A percentile compares a stretch with the other conserved stretches of the same genome.
Evolutionary conservation across 2,888 invertebrate species (phyloP).

Genomic region (Cacoxenus indagator): DNA sequence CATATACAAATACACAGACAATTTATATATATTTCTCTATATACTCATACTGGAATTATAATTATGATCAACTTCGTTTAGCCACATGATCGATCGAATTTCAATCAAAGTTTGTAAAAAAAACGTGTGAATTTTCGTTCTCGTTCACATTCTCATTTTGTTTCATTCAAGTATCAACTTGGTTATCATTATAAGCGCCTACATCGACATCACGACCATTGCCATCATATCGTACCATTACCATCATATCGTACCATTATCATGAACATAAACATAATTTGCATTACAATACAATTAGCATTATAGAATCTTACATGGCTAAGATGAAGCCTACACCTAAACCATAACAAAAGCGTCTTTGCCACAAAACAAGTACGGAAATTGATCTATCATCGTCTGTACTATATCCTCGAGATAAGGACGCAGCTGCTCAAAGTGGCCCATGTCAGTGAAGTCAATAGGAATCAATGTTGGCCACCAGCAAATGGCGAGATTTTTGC

Average conservation of each 20-base stretch:
- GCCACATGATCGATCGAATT: neutral
- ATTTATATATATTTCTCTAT: slow-evolving; percentile 23
- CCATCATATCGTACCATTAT: no score
- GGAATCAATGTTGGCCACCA: slow-evolving; percentile 99
- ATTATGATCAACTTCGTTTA: slow-evolving; percentile 45
- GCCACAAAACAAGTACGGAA: slow-evolving; percentile 94
- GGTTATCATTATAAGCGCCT: no score
- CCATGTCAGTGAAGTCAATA: slow-evolving; percentile 94
- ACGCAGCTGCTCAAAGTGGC: slow-evolving; percentile 92
- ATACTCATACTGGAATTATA: slow-evolving; percentile 30
- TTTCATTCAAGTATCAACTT: neutral
- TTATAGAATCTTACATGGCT: neutral
- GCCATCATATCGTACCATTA: no score
- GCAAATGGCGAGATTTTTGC: slow-evolving; percentile 96
- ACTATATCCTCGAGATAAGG: slow-evolving; percentile 95
- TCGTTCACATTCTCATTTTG: neutral
- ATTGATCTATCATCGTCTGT: slow-evolving; percentile 97
- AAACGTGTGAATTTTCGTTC: neutral
- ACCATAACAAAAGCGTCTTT: slow-evolving; percentile 97
- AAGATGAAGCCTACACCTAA: slow-evolving; percentile 70
- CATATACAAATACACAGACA: slow-evolving; percentile 39
- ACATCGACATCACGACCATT: neutral
- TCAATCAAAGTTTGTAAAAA: neutral
- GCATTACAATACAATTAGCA: neutral
- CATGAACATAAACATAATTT: neutral